These are phyloP conservation scores for Formicarius rufipectus DNA, from an alignment of 2,113 vertebrate species.

Conservation along the genomic window DNA sequence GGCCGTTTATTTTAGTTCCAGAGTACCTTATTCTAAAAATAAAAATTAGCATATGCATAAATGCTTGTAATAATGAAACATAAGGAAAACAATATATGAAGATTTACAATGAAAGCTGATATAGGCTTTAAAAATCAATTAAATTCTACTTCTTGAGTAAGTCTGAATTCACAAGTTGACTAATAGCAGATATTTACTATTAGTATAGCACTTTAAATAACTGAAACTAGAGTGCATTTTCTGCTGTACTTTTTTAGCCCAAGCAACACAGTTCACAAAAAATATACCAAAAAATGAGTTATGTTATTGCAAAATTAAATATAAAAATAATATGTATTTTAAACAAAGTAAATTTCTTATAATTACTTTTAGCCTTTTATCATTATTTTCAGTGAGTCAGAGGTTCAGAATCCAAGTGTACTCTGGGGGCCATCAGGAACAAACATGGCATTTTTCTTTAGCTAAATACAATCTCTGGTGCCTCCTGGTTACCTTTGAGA, in stretches of 20 bases:
- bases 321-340: not conserved
- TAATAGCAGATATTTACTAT: not conserved
- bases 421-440: constrained; percentile 28
- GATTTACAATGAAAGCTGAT: not conserved
- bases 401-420: constrained; percentile 40
- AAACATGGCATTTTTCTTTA: constrained; percentile 48
- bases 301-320: constrained; percentile 28
- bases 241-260: not conserved
- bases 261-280: not conserved
- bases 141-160: not conserved
- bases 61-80: not conserved
- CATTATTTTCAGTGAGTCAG: constrained; percentile 14
- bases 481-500: not conserved
- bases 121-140: constrained; percentile 19
- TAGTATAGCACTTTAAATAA: not conserved
- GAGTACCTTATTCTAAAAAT: not conserved
- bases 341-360: not conserved
- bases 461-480: constrained; percentile 10
- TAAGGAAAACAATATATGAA: not conserved
- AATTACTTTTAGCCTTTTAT: constrained; percentile 24
- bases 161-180: not conserved
- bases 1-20: not conserved
- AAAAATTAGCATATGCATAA: not conserved
- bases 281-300: not conserved
- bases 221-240: not conserved